Percentiles rank a stretch among this genome's conserved stretches.
Evolutionary conservation across 2,888 invertebrate species (phyloP).

Genomic region (Drosophila nr. perissopoda): DNA sequence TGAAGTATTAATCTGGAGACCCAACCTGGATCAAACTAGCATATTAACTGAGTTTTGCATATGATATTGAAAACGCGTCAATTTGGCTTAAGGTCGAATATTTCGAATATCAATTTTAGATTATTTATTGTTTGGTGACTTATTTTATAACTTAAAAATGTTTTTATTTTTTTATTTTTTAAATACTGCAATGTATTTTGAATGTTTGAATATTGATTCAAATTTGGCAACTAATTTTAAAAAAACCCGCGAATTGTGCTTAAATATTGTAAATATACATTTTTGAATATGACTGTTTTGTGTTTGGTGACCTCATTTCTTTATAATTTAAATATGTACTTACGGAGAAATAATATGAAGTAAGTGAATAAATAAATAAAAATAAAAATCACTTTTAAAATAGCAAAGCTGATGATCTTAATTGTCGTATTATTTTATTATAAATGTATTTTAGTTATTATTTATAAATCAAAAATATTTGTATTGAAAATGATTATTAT

Average conservation of each 20-base stretch:
- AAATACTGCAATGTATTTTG: neutral
- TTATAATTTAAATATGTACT: neutral
- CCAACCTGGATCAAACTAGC: neutral
- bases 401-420: neutral
- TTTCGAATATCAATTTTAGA: neutral
- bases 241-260: neutral
- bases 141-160: neutral
- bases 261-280: neutral
- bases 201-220: neutral
- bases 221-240: neutral
- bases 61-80: neutral
- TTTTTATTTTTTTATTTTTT: neutral
- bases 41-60: neutral
- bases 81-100: neutral
- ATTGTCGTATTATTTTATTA: neutral
- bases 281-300: neutral
- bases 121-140: neutral
- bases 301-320: neutral
- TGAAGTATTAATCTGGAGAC: neutral
- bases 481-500: neutral
- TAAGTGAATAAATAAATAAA: neutral
- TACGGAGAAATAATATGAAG: neutral
- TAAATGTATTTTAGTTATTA: neutral
- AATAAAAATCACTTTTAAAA: fast-evolving
- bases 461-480: neutral